These are phyloP conservation scores for Scelioninae gen. 2 DNA, from an alignment of 2,888 invertebrate genomes.

Conservation along the genomic window DNA sequence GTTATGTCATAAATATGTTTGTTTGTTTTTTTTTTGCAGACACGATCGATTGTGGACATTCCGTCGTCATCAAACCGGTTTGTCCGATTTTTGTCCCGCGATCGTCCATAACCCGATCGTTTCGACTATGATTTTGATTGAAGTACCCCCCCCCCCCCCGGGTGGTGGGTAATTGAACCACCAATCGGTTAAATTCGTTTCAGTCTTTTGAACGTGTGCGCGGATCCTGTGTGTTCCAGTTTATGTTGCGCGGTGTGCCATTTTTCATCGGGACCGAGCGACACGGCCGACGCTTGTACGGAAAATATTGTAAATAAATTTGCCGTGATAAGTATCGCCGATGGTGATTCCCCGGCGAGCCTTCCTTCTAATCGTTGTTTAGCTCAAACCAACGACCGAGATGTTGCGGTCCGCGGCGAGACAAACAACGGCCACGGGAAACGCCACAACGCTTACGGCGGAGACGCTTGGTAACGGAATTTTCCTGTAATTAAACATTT, in stretches of 20 bases:
- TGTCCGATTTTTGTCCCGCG: background rate
- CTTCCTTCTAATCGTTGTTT: slow-evolving; percentile 46
- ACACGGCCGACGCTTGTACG: slow-evolving; percentile 16
- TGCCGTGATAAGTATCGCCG: slow-evolving; percentile 36
- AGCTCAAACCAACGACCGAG: slow-evolving; percentile 43
- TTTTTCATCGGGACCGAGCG: slow-evolving; percentile 27
- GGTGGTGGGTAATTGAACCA: slow-evolving; percentile 24
- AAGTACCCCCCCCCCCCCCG: too few species aligned
- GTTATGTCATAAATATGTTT: too few species aligned
- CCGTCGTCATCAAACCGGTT: slow-evolving; percentile 21
- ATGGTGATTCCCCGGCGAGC: slow-evolving; percentile 15
- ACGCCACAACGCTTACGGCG: slow-evolving; percentile 11
- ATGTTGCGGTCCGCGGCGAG: slow-evolving; percentile 31
- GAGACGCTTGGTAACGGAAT: slow-evolving; percentile 40
- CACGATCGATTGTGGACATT: slow-evolving; percentile 19
- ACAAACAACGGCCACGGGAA: slow-evolving; percentile 34
- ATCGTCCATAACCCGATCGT: slow-evolving; percentile 7
- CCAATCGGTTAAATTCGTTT: slow-evolving; percentile 38
- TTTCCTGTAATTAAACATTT: slow-evolving; percentile 45
- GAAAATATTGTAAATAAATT: slow-evolving; percentile 54
- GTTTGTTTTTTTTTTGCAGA: too few species aligned
- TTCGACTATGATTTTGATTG: slow-evolving; percentile 41
- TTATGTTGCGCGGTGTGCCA: slow-evolving; percentile 39
- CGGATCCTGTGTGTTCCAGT: slow-evolving; percentile 46
- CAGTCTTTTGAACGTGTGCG: slow-evolving; percentile 33